Percentiles rank a stretch among this genome's conserved stretches.
phyloP scores from a whole-genome alignment of 37 sponge, comb jelly and placozoan genomes.

The Cliona cf. orientalis region DNA sequence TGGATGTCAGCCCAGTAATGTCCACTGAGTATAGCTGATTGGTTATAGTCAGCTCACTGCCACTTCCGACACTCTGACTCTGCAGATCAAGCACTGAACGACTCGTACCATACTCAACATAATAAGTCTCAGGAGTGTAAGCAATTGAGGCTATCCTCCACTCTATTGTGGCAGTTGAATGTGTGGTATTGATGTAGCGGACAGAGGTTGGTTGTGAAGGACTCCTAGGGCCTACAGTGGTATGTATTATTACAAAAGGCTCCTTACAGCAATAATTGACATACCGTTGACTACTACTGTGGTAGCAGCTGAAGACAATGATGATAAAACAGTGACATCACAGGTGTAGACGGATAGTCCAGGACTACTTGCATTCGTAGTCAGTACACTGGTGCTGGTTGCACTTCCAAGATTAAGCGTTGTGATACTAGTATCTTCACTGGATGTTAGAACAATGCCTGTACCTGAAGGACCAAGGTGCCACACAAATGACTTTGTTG shows the following conservation, averaged over 20 bases:
- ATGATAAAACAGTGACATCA: not conserved
- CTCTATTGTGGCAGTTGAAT: not conserved
- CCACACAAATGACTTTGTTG: slow-evolving; percentile 4
- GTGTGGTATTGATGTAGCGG: not conserved
- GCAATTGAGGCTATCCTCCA: slow-evolving; percentile 23
- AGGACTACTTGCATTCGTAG: not conserved
- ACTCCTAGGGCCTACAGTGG: not conserved
- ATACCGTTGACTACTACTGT: slow-evolving; percentile 1
- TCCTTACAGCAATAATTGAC: not conserved
- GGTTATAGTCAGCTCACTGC: slow-evolving; percentile 2
- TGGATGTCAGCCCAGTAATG: slow-evolving; percentile 2
- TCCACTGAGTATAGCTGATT: slow-evolving; percentile 6
- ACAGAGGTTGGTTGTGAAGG: not conserved
- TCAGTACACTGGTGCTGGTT: slow-evolving; percentile 23
- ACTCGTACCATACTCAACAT: slow-evolving; percentile 25
- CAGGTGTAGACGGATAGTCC: slow-evolving; percentile 9
- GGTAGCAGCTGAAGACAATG: not conserved
- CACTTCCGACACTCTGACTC: not conserved
- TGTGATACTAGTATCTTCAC: not conserved
- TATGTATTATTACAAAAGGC: not conserved
- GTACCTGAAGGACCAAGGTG: not conserved
- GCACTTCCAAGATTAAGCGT: slow-evolving; percentile 3
- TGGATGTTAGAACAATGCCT: not conserved
- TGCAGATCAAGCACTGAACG: not conserved
- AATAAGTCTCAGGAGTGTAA: slow-evolving; percentile 19